phyloP scores from a whole-genome alignment of 2,113 vertebrate species.

The Neogobius melanostomus region DNA sequence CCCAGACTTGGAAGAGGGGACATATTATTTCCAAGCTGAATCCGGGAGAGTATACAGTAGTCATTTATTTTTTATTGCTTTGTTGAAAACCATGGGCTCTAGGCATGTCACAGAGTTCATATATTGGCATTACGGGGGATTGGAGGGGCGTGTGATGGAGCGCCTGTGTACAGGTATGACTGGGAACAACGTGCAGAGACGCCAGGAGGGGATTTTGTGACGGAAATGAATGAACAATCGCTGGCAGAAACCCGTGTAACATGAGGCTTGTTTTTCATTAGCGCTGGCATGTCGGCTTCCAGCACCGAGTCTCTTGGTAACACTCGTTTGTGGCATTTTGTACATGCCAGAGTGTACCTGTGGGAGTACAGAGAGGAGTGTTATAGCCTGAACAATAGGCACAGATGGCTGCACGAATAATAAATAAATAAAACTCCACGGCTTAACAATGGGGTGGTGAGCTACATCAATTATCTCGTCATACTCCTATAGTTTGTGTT shows the following conservation, averaged over 20 bases:
- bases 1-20: not conserved
- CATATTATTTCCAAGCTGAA: not conserved
- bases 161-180: constrained; percentile 22
- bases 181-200: constrained; percentile 20
- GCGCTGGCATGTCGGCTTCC: constrained; percentile 12
- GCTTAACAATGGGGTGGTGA: not conserved
- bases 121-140: constrained; percentile 23
- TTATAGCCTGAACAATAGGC: constrained; percentile 27
- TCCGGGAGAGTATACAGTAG: not conserved
- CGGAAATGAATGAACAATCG: constrained; percentile 28
- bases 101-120: not conserved
- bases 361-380: not conserved
- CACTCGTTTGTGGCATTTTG: constrained; percentile 31
- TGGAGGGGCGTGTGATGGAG: constrained; percentile 7
- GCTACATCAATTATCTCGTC: not conserved
- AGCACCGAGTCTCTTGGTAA: constrained; percentile 11
- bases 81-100: constrained; percentile 6
- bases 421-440: constrained; percentile 16
- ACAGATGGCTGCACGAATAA: constrained; percentile 39
- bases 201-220: constrained; percentile 35
- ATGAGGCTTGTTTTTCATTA: constrained; percentile 54
- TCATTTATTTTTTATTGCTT: constrained; percentile 6
- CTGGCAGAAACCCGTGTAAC: constrained; percentile 20
- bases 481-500: not conserved
- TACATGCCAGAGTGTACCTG: constrained; percentile 13